Evolutionary conservation across 2,888 invertebrate species (phyloP), one percentile per base, ranked within the genome.

Genomic region (Dryococelus australis): DNA sequence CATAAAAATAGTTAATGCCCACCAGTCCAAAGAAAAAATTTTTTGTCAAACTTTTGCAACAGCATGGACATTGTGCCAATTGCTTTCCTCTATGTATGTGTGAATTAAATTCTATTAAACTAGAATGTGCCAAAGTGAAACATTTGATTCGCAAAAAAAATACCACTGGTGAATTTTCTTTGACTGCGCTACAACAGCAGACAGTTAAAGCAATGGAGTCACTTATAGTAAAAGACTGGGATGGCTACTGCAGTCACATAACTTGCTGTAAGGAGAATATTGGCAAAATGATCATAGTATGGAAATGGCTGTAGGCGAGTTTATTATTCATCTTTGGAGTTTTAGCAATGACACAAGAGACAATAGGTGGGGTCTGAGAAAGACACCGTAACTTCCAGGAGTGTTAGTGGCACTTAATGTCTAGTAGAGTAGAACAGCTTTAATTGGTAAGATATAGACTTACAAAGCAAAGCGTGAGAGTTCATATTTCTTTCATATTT

Each of bases 181-280:
- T 83, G 27, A 3, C 80, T 47, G 0, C 51, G 16, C 53, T 83
- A 20, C 5, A 78, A 6, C 16, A 78, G n/a, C 26, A 43, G 5
- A 85, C 86, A 83, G 2, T 20, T 8, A 9, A 6, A 5, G 12
- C 47, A 12, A 81, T 86, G 16, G 43, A 81, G 13, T n/a, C 47
- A 20, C 80, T 86, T 43, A 79, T 80, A 47, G 24, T n/a, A 43
- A 43, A 86, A 43, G 86, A 86, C 43, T 86, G 80, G 80, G 47
- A 43, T 35, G 47, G 43, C 16, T 86, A n/a, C 43, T 83, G 86
- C 20, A 3, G 16, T 10, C 53, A 86, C 13, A 16, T 83, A 2
- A 43, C n/a, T 10, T 83, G 26, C 24, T 86, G 9, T 20, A 86
- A 47, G 24, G 27, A 9, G 5, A 83, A 16, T 83, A 51, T 81